Percentiles rank a stretch among this genome's conserved stretches.
Evolutionary conservation across 2,888 invertebrate species (phyloP).

Genomic region (Hipparchia semele): DNA sequence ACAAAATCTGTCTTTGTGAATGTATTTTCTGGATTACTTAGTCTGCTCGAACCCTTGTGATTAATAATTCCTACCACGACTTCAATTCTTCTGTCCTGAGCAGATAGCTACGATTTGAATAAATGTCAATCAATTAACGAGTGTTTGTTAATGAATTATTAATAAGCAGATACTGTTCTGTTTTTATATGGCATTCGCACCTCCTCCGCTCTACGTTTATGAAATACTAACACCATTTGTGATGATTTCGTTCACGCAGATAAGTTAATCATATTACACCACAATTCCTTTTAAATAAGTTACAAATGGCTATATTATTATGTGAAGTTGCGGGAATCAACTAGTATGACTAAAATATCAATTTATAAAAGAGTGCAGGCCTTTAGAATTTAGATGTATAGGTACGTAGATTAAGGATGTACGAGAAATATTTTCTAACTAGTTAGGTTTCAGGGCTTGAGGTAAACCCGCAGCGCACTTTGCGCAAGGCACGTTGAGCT

Average conservation of each 20-base stretch:
- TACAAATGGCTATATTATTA: no score
- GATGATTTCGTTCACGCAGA: not conserved
- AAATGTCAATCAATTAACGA: slow-evolving; percentile 25
- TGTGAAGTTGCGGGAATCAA: no score
- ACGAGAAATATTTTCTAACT: no score
- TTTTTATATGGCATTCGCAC: slow-evolving; percentile 25
- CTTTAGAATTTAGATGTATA: no score
- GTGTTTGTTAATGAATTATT: slow-evolving; percentile 33
- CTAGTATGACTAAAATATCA: no score
- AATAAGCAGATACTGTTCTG: slow-evolving; percentile 19
- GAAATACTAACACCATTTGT: slow-evolving; percentile 12
- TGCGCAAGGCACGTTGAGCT: no score
- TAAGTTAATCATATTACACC: slow-evolving; percentile 1
- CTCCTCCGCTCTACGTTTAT: slow-evolving; percentile 25
- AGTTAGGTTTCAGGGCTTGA: no score
- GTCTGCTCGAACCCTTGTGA: not conserved
- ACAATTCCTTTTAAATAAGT: no score
- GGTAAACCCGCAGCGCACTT: no score
- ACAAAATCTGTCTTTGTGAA: not conserved
- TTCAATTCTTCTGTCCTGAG: slow-evolving; percentile 4
- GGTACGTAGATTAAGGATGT: no score
- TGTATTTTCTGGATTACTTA: no score
- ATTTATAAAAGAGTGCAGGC: no score
- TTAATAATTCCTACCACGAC: slow-evolving; percentile 18
- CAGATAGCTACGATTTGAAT: slow-evolving; percentile 22